Percentiles rank a stretch among this genome's conserved stretches.
Conservation (phyloP, 2,797 vertebrate genomes). For the Acanthurus tractus region DNA sequence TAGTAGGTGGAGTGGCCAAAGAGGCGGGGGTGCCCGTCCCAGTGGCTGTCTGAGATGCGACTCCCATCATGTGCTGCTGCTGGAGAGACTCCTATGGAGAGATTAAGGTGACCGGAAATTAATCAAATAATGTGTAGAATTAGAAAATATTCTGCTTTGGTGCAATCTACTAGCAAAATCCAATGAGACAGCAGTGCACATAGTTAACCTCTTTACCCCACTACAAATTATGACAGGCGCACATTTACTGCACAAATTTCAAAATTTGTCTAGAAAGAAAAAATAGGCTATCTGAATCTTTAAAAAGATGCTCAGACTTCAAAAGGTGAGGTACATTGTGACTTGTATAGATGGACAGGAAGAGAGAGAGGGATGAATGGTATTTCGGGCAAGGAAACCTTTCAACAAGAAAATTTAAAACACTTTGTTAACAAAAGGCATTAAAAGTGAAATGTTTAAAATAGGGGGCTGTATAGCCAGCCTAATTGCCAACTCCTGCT, state of each 20-base stretch:
- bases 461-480: no score
- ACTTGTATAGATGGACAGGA: no score
- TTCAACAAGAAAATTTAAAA: not conserved
- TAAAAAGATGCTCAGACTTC: not conserved
- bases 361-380: no score
- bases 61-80: slow-evolving; percentile 90
- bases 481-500: no score
- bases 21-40: slow-evolving; percentile 87
- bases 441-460: no score
- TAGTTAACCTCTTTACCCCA: rapidly evolving
- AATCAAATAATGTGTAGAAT: not conserved
- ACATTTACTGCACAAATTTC: not conserved
- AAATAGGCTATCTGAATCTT: not conserved
- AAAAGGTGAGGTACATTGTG: not conserved
- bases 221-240: not conserved
- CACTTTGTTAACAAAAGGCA: not conserved
- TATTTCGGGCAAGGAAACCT: not conserved
- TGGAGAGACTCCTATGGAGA: slow-evolving; percentile 85
- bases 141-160: not conserved
- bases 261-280: not conserved
- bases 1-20: slow-evolving; percentile 90
- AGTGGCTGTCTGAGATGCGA: slow-evolving; percentile 80
- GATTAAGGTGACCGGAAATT: not conserved
- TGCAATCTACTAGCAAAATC: not conserved
- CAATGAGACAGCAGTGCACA: slow-evolving; percentile 6